Percentiles rank a stretch among this genome's conserved stretches.
phyloP scores from a whole-genome alignment of 1,140 invertebrate genomes.

The Ceratina calcarata region DNA sequence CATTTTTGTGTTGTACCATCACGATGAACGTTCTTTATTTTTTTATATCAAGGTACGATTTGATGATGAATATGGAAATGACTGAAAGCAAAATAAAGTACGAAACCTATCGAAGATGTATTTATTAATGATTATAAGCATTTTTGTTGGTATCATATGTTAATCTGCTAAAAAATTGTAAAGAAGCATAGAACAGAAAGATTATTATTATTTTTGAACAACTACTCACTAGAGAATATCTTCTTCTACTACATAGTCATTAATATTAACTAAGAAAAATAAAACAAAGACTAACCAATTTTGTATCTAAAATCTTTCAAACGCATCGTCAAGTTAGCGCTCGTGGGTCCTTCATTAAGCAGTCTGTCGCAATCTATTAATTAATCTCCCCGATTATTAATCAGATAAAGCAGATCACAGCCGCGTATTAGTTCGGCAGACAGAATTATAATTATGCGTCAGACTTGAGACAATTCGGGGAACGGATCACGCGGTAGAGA shows the following conservation, averaged over 20 bases:
- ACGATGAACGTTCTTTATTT: background rate
- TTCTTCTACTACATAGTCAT: too few relatives aligned
- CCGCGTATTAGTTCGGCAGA: background rate
- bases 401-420: background rate
- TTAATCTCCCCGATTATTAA: slow-evolving; percentile 9
- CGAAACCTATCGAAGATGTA: too few relatives aligned
- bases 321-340: background rate
- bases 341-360: background rate
- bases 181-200: too few relatives aligned
- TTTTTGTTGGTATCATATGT: too few relatives aligned
- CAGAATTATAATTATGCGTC: slow-evolving; percentile 27
- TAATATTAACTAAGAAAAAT: too few relatives aligned
- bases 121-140: too few relatives aligned
- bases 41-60: too few relatives aligned
- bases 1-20: background rate
- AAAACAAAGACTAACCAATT: background rate
- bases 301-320: background rate
- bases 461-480: slow-evolving; percentile 8
- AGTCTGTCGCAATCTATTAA: background rate
- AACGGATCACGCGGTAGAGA: background rate
- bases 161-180: too few relatives aligned
- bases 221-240: too few relatives aligned
- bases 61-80: too few relatives aligned
- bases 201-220: too few relatives aligned
- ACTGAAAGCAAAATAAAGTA: too few relatives aligned